Evolutionary conservation across 2,797 vertebrate species (phyloP), one percentile per base, ranked within the genome.

Genomic region (Etheostoma perlongum): DNA sequence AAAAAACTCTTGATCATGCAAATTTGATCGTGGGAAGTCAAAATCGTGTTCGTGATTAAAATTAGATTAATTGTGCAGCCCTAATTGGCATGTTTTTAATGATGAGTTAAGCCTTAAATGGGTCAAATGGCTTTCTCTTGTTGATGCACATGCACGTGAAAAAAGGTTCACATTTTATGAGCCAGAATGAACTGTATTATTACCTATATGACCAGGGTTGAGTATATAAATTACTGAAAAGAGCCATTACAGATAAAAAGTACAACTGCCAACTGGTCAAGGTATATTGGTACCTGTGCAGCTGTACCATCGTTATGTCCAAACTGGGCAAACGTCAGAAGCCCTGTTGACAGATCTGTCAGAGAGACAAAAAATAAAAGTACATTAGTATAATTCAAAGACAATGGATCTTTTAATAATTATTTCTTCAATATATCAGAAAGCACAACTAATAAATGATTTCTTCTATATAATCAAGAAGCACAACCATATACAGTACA

Each of bases 341-440:
- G 79, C 44, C 94, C 96, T 80, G 89, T 30, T 67, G 96, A 95
- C 67, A 96, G 85, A 75, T 96, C 97, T 99, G 90, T 79, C n/a
- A 57, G 49, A 53, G 36, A 82, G n/a, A 64, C 8, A 72, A 67
- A 52, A 51, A 70, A 61, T 7, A 27, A 47, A 40, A 10, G 13
- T 14, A 4, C 5, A 53, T 70, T 46, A 57, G 23, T 14, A 54
- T n/a, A n/a, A 53, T 30, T 19, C 7, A 46, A 69, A 55, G 12
- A 61, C 64, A 63, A 68, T 2, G 11, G n/a, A 2, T 42, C 5
- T 48, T 27, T 16, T 46, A 33, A 25, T 25, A 3, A 25, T 0
- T 46, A 52, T 55, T 47, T 18, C 0, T 10, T 51, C 11, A 46
- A 7, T 14, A 2, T 58, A 18, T 33, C 25, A 53, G 19, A 44